Conservation (phyloP, 2,797 vertebrate genomes). For the Pyrocephalus nanus region DNA sequence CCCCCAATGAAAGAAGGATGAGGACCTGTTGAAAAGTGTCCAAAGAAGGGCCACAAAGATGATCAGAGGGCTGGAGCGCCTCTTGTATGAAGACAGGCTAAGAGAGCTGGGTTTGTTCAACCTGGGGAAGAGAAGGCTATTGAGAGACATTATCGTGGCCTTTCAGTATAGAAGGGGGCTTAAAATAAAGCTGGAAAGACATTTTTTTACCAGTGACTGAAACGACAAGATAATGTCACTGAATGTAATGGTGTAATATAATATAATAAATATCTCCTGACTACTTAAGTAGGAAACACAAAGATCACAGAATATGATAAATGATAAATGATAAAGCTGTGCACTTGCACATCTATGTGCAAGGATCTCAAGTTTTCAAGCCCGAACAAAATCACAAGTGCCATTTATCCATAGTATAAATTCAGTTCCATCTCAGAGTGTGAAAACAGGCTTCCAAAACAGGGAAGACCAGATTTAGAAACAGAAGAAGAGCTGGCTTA, state of each 20-base stretch:
- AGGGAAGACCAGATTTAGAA: neutral
- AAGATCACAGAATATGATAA: neutral
- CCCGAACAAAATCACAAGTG: neutral
- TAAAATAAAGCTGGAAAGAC: neutral
- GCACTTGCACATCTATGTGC: neutral
- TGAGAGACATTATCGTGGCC: no score
- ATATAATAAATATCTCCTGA: neutral
- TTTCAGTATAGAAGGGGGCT: neutral
- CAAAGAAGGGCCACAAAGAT: neutral
- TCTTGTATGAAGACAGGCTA: neutral
- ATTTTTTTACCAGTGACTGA: neutral
- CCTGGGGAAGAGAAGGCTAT: neutral
- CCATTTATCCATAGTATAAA: neutral
- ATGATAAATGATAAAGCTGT: neutral
- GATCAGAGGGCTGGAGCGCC: no score
- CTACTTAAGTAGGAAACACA: neutral
- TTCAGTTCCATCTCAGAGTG: neutral
- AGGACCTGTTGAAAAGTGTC: neutral
- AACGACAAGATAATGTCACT: neutral
- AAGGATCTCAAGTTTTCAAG: neutral
- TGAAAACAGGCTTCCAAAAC: neutral
- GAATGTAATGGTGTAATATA: neutral
- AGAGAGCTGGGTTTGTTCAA: neutral
- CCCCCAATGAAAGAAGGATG: fast-evolving
- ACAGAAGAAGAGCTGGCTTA: neutral